Evolutionary conservation across 2,113 vertebrate species (phyloP).

Genomic region (Perca flavescens): DNA sequence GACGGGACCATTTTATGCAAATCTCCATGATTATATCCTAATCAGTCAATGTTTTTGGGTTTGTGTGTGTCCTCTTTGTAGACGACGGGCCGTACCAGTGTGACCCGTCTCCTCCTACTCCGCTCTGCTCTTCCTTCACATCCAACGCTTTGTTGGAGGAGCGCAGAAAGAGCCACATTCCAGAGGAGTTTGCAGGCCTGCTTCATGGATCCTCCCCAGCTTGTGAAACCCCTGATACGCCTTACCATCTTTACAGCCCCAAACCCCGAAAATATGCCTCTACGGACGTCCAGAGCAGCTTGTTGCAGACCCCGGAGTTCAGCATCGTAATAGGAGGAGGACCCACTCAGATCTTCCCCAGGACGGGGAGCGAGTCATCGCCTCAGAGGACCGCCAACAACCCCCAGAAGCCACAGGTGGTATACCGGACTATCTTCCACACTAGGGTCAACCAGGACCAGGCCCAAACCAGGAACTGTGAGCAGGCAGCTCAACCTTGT

Average conservation of each 20-base stretch:
- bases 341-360: conserved; percentile 51
- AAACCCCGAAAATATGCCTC: conserved; percentile 79
- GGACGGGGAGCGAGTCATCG: conserved; percentile 50
- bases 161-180: conserved; percentile 88
- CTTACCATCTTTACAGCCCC: conserved; percentile 90
- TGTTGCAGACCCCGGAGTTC: conserved; percentile 78
- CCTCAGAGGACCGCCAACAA: conserved; percentile 66
- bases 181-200: conserved; percentile 94
- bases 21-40: conserved; percentile 10
- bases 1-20: background rate
- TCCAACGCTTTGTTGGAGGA: conserved; percentile 77
- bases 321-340: conserved; percentile 64
- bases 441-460: conserved; percentile 88
- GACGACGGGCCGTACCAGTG: conserved; percentile 77
- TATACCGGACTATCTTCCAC: conserved; percentile 95
- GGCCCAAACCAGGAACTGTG: conserved; percentile 32
- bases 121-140: conserved; percentile 52
- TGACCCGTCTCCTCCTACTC: conserved; percentile 60
- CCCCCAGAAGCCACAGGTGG: conserved; percentile 89
- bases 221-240: conserved; percentile 93
- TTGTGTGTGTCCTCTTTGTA: conserved; percentile 42
- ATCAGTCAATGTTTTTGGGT: conserved; percentile 1
- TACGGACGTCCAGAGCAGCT: conserved; percentile 75
- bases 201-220: conserved; percentile 96
- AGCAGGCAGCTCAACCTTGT: conserved; percentile 38